Conservation (phyloP, 2,888 invertebrate species). For the Norana najaformis region DNA sequence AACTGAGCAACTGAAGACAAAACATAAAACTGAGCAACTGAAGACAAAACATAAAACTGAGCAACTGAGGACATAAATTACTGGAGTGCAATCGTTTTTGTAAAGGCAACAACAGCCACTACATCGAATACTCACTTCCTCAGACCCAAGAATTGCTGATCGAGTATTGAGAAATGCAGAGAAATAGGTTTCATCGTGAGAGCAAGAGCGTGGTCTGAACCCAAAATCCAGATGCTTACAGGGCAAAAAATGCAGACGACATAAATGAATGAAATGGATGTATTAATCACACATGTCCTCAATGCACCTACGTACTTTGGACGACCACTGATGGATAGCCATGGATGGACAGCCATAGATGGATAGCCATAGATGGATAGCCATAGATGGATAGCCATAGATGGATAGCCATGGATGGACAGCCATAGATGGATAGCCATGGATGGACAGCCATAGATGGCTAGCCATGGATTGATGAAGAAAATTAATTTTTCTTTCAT, state of each 20-base stretch:
- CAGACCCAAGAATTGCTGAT: background rate
- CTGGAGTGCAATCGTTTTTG: background rate
- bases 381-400: too few species aligned
- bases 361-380: too few species aligned
- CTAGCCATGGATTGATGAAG: background rate
- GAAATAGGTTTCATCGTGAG: conserved; percentile 9
- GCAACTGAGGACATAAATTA: too few species aligned
- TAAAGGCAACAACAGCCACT: background rate
- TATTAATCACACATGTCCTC: background rate
- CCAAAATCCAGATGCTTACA: conserved; percentile 9
- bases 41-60: too few species aligned
- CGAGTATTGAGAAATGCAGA: conserved; percentile 15
- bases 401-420: too few species aligned
- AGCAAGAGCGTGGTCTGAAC: conserved; percentile 7
- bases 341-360: too few species aligned
- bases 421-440: too few species aligned
- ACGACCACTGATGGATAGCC: too few species aligned
- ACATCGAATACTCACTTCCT: conserved; percentile 8
- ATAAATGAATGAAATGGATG: conserved; percentile 5
- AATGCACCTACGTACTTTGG: background rate
- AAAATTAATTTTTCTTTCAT: background rate
- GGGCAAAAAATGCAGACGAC: background rate
- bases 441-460: too few species aligned
- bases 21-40: too few species aligned
- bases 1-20: too few species aligned